A percentile compares a stretch with the other conserved stretches of the same genome.
Conservation (phyloP, 53 echinoderm and acorn worm genomes). For the Astropecten irregularis region DNA sequence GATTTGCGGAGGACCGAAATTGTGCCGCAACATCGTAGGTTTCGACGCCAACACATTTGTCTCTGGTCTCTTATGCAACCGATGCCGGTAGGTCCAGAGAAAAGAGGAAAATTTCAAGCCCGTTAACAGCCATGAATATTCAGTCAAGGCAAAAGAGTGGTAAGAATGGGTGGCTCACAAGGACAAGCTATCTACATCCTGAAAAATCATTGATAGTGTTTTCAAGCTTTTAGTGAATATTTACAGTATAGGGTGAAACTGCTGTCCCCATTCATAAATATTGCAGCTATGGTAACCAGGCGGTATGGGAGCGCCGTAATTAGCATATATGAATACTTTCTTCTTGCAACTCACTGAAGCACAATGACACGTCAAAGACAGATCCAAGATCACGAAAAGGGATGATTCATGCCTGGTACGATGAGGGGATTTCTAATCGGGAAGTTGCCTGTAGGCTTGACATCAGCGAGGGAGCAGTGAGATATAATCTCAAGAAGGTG, state of each 20-base stretch:
- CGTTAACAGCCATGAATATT: not conserved
- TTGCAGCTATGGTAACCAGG: not conserved
- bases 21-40: conserved; percentile 45
- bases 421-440: conserved; percentile 12
- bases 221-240: not conserved
- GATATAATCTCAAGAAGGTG: no score
- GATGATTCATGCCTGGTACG: conserved; percentile 5
- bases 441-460: not conserved
- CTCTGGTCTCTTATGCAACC: conserved; percentile 72
- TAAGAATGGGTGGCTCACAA: conserved; percentile 6
- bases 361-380: not conserved
- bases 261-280: not conserved
- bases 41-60: conserved; percentile 70
- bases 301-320: not conserved
- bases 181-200: not conserved
- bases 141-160: conserved; percentile 27
- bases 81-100: conserved; percentile 65
- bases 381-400: not conserved
- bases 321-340: conserved; percentile 7
- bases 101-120: conserved; percentile 35
- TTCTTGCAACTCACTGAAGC: not conserved
- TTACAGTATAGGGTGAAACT: not conserved
- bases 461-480: not conserved
- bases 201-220: no score
- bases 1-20: conserved; percentile 6